phyloP scores from a whole-genome alignment of 2,888 invertebrate species.

The Merodon equestris region DNA sequence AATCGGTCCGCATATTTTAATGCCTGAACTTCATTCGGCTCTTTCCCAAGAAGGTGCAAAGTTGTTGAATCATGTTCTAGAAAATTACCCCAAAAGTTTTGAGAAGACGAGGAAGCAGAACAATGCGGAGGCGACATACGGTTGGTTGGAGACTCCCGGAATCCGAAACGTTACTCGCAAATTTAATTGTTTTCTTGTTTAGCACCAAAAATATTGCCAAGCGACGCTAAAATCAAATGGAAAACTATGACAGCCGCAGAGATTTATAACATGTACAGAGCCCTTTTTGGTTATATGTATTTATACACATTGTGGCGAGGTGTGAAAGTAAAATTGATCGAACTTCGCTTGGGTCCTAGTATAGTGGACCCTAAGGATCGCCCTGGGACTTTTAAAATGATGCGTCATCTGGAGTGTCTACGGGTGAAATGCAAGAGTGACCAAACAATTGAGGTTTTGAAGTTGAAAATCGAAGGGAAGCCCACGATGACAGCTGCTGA shows the following conservation, averaged over 20 bases:
- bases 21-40: slow-evolving; percentile 83
- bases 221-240: slow-evolving; percentile 84
- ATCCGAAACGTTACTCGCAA: not conserved
- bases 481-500: slow-evolving; percentile 87
- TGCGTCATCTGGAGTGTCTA: slow-evolving; percentile 81
- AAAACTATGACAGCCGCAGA: slow-evolving; percentile 81
- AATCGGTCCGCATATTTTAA: slow-evolving; percentile 81
- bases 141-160: not conserved
- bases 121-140: slow-evolving; percentile 83
- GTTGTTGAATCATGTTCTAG: slow-evolving; percentile 83
- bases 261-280: slow-evolving; percentile 86
- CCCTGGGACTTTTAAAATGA: slow-evolving; percentile 83
- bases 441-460: slow-evolving; percentile 83
- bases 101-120: slow-evolving; percentile 82
- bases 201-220: slow-evolving; percentile 87
- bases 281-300: slow-evolving; percentile 83
- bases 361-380: slow-evolving; percentile 49
- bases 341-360: slow-evolving; percentile 75
- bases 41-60: slow-evolving; percentile 85
- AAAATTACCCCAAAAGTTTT: slow-evolving; percentile 82
- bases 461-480: slow-evolving; percentile 84
- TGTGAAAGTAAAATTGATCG: slow-evolving; percentile 82
- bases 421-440: slow-evolving; percentile 84
- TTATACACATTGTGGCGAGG: slow-evolving; percentile 83
- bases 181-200: slow-evolving; percentile 73